These are phyloP conservation scores for Drosophila melanogaster DNA, from an alignment of 1,140 invertebrate species.

Conservation along the genomic window DNA sequence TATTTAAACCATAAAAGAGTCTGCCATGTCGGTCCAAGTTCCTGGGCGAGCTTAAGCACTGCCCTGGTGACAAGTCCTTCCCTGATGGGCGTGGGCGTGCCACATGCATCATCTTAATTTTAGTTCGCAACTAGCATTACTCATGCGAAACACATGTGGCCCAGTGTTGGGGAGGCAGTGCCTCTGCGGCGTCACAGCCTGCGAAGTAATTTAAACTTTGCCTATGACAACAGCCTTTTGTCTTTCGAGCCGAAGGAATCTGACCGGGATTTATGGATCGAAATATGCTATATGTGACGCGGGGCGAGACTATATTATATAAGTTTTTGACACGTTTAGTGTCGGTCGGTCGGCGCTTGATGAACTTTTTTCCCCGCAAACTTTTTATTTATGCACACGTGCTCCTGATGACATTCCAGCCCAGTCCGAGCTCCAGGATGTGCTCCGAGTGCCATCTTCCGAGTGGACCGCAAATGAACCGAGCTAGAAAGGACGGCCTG, in stretches of 20 bases:
- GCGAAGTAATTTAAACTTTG: slow-evolving; percentile 81
- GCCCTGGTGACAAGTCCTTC: slow-evolving; percentile 14
- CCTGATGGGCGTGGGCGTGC: slow-evolving; percentile 3
- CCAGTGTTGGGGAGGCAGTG: slow-evolving; percentile 13
- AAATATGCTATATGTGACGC: slow-evolving; percentile 48
- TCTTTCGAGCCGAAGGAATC: slow-evolving; percentile 25
- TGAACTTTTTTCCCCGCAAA: slow-evolving; percentile 67
- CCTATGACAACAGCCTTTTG: slow-evolving; percentile 43
- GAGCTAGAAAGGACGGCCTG: slow-evolving; percentile 36
- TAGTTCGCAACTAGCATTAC: slow-evolving; percentile 58
- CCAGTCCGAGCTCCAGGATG: background rate
- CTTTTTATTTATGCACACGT: slow-evolving; percentile 68
- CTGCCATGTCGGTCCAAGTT: too few species aligned
- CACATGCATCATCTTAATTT: slow-evolving; percentile 61
- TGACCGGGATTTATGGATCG: slow-evolving; percentile 61
- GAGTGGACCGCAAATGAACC: slow-evolving; percentile 71
- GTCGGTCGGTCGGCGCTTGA: slow-evolving; percentile 51
- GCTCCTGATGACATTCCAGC: slow-evolving; percentile 62
- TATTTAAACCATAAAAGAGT: too few species aligned
- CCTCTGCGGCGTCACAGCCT: slow-evolving; percentile 57
- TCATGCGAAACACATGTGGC: slow-evolving; percentile 64
- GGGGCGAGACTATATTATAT: slow-evolving; percentile 78
- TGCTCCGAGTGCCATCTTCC: slow-evolving; percentile 14
- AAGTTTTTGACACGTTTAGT: slow-evolving; percentile 78
- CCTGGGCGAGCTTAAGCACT: background rate